Evolutionary conservation across 1,140 invertebrate species (phyloP).

Genomic region (Amphibalanus amphitrite): DNA sequence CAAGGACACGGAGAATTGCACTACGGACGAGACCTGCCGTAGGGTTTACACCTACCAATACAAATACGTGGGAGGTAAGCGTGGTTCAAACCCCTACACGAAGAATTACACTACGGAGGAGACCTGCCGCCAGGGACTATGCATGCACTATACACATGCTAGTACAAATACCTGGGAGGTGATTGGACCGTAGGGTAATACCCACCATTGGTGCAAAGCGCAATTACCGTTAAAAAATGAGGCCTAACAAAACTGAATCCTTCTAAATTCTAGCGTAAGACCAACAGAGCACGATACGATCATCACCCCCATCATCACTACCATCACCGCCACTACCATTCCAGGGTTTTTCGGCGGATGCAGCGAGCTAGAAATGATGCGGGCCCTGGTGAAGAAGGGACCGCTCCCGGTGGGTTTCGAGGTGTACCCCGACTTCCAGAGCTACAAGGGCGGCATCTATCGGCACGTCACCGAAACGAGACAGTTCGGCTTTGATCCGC

Average conservation of each 20-base stretch:
- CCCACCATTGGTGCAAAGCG: not conserved
- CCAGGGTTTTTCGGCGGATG: conserved; percentile 29
- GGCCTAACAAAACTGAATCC: not conserved
- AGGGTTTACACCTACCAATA: conserved; percentile 13
- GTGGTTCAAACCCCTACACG: not conserved
- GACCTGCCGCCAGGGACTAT: conserved; percentile 3
- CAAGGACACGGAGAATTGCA: conserved; percentile 5
- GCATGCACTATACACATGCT: conserved; percentile 10
- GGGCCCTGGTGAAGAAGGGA: conserved; percentile 31
- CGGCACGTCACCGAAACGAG: conserved; percentile 20
- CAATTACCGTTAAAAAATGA: not conserved
- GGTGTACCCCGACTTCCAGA: conserved; percentile 30
- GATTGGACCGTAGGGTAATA: too few species aligned
- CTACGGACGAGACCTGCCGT: conserved; percentile 6
- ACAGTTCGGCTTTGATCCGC: conserved; percentile 26
- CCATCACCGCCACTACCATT: conserved; percentile 23
- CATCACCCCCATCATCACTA: too few species aligned
- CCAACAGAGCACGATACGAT: too few species aligned
- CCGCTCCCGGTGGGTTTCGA: conserved; percentile 35
- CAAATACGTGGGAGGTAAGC: conserved; percentile 11
- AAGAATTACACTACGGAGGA: not conserved
- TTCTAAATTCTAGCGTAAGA: too few species aligned
- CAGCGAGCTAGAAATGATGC: conserved; percentile 34
- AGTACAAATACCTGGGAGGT: conserved; percentile 11
- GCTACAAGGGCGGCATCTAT: conserved; percentile 30